Evolutionary conservation across 2,113 vertebrate species (phyloP), one percentile per base, ranked within the genome.

Genomic region (Albula goreensis): DNA sequence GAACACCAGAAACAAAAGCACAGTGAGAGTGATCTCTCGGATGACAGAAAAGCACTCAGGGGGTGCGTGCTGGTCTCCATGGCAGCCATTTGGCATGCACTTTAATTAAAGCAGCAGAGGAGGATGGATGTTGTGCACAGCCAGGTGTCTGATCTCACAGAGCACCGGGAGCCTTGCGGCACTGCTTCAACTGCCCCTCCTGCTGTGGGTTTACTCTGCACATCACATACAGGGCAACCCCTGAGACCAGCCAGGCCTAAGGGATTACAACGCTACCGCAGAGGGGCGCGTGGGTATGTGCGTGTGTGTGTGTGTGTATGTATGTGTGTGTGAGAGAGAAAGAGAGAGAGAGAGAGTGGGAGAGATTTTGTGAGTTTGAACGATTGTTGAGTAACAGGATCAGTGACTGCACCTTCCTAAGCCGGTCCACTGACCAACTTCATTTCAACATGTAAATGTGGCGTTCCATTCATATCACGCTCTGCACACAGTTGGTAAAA

Each of bases 91-190:
- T 56, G 41, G 56, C 51, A 10, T 48, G 70, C 48, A 19, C 86
- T 88, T 86, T 88, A 86, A 88, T 89, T 89, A 88, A 86, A 82
- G 83, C 66, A 50, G 56, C 52, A 74, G 77, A 41, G 49, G 10
- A 5, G 53, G 83, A 88, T 90, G 87, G 74, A 66, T 90, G 78
- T 49, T 49, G 77, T 25, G 49, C 63, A n/a, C 80, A 52, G 80
- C 31, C 17, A 85, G 84, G 86, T 86, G 84, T 87, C 56, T 89
- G 85, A 87, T 87, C 85, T 81, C 80, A 85, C 82, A 81, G 52
- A 78, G 41, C 49, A 49, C 31, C 25, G 41, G 60, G 12, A 56
- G 49, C 11, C 2, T 56, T 74, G 50, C 13, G 41, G 79, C 50
- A 17, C 13, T 31, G 8, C 50, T 50, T 80, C 83, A 48, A 53